Conservation (phyloP, 2,888 invertebrate genomes). For the Drosophila meridionalis region DNA sequence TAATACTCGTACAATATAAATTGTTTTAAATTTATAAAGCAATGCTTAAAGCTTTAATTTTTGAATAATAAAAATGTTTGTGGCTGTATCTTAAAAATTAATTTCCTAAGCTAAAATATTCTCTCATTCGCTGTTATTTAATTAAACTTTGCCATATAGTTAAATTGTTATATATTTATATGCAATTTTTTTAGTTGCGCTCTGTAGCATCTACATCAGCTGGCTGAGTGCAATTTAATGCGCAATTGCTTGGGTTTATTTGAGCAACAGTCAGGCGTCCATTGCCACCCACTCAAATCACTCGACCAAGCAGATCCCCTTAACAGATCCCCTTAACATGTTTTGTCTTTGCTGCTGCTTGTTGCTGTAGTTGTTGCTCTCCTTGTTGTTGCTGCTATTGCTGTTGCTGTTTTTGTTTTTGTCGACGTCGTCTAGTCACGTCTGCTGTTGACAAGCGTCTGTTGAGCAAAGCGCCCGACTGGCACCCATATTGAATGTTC, state of each 20-base stretch:
- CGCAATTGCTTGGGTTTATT: conserved; percentile 70
- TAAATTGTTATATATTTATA: background rate
- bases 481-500: conserved; percentile 72
- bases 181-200: conserved; percentile 1
- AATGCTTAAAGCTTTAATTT: too few relatives aligned
- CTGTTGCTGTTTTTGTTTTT: conserved; percentile 28
- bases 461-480: conserved; percentile 59
- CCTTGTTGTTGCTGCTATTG: conserved; percentile 24
- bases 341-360: conserved; percentile 57
- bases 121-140: background rate
- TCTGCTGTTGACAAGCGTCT: conserved; percentile 78
- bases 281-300: conserved; percentile 22
- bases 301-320: conserved; percentile 14
- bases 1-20: too few relatives aligned
- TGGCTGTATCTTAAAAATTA: too few relatives aligned
- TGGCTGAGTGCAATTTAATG: conserved; percentile 70
- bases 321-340: conserved; percentile 47
- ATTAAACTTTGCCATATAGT: background rate
- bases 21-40: too few relatives aligned
- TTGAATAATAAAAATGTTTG: too few relatives aligned
- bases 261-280: conserved; percentile 48
- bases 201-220: conserved; percentile 46
- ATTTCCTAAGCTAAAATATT: background rate
- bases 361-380: conserved; percentile 32
- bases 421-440: conserved; percentile 75